Evolutionary conservation across 2,113 vertebrate species (phyloP), one percentile per base, ranked within the genome.

Genomic region (Glaucidium brasilianum): DNA sequence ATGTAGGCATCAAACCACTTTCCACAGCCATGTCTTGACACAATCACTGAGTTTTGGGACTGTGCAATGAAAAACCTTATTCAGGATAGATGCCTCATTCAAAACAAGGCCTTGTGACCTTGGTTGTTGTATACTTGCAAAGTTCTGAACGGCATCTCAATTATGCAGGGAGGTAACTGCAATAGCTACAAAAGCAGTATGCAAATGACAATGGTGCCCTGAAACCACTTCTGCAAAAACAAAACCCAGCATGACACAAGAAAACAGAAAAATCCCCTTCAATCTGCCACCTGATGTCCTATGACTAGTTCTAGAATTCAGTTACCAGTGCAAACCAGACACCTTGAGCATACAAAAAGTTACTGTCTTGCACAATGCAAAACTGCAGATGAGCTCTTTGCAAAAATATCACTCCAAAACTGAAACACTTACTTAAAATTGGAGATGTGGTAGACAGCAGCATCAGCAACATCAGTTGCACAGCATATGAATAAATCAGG

Each of bases 401-500:
- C 58, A 87, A 86, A 80, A 84, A 29, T 56, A 78, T 13, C 47
- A 87, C 43, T n/a, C 41, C 66, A 9, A 93, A 92, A 73, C 39
- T n/a, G 59, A 91, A 95, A 83, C 55, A 45, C 50, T 91, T 83
- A 66, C n/a, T 97, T 91, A 88, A 81, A 95, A 77, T 43, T 80
- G 64, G 55, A 88, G 84, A 77, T 93, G 73, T 39, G 53, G 47
- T 93, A 79, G 91, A 55, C 11, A 37, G 66, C 77, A 94, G 76
- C 79, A 55, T 78, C 88, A 95, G 88, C 87, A 96, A 82, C 85
- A 67, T 93, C 90, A 59, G 56, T 94, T 1, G 3, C 88, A 35
- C 39, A 84, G 85, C 34, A 39, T 59, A 72, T 91, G 94, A 96
- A 95, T 97, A 98, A 96, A 97, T 97, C 94, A 96, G 53, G 67